Base-by-base conservation (phyloP, 2,797 vertebrate species). In the Sebastiscus albofasciatus region DNA sequence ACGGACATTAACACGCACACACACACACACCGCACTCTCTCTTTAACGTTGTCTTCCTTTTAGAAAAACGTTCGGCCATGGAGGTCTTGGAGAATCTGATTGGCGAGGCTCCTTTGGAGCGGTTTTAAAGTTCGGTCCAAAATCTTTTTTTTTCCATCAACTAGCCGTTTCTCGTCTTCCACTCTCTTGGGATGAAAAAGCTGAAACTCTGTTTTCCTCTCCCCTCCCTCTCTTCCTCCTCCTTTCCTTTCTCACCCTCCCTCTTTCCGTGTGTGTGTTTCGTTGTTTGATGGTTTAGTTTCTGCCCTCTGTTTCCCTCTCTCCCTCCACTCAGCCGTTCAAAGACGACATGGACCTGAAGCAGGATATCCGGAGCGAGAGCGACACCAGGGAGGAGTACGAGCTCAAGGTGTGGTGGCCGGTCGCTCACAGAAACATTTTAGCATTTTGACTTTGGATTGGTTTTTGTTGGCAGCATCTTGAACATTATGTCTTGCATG, bases 301-400 rank as follows among this genome's bases (percentile, higher is more conserved):
- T 96, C 89, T 96, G 94, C 96, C 96, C 96, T 96, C 96, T 96
- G 95, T 96, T 92, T 96, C 94, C 91, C 92, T 93, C 88, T 87
- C 87, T 95, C 91, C 93, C 94, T 96, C 93, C 91, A 94, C 83
- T 79, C 95, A 99, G 98, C 97, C 98, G 0, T 98, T 98, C 95
- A 99, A 99, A 94, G 98, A 99, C 0, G 97, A 98, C 14, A 96
- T 97, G 92, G 98, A 99, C 88, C 90, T 98, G 93, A 99, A 99
- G 93, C 97, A 97, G 94, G 98, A 99, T 61, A 89, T 97, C 78
- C 95, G 96, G 80, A 97, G 96, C 1, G 98, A 99, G 93, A 96
- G 97, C 68, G 95, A 96, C 90, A 92, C 97, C 3, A 95, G 97
- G 12, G 97, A 99, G 90, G 98, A 99, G 91, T 98, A 98, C 3